Base-by-base conservation (phyloP, 2,797 vertebrate genomes). In the Eremophila alpestris region DNA sequence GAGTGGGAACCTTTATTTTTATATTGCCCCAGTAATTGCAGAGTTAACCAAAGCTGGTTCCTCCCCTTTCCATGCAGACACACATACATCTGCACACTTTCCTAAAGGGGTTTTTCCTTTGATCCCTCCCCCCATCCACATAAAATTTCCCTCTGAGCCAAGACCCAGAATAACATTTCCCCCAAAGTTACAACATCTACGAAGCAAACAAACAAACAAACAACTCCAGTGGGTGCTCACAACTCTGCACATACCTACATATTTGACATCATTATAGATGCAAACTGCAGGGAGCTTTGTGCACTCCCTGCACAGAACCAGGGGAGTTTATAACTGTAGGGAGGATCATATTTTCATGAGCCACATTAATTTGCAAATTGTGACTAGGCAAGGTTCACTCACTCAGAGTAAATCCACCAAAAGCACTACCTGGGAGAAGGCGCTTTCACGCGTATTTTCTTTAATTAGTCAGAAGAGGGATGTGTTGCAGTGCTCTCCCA, bases 111-210 rank as follows among this genome's bases (percentile, higher is more conserved):
- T 67, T 94, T 92, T 89, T 67, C 83, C 68, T 86, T 73, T 79
- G 23, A 86, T 92, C 65, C 70, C 52, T 82, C 29, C 65, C 62
- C 30, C 9, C 54, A 29, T 77, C 95, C 65, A 65, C 84, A 52
- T 30, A 40, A 78, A 68, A 94, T 85, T 73, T 86, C 76, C 91
- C 89, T 86, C 62, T 49, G 59, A 91, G 89, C 87, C 68, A 54
- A 64, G 80, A 80, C 77, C 45, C 85, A 79, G 83, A 92, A 95
- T 95, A 94, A 92, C 82, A 8, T 96, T 91, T 94, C 81, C 91
- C 90, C 88, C 93, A 64, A 90, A 97, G 85, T 96, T 91, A 56
- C 3, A 84, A n/a, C 65, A 27, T 91, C 70, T 86, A 26, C 19
- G 14, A 56, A 93, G 63, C 63, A 81, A 93, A 40, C 54, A 81